Conservation (phyloP, 2,888 invertebrate species). For the Coelogynopora nodosa region DNA sequence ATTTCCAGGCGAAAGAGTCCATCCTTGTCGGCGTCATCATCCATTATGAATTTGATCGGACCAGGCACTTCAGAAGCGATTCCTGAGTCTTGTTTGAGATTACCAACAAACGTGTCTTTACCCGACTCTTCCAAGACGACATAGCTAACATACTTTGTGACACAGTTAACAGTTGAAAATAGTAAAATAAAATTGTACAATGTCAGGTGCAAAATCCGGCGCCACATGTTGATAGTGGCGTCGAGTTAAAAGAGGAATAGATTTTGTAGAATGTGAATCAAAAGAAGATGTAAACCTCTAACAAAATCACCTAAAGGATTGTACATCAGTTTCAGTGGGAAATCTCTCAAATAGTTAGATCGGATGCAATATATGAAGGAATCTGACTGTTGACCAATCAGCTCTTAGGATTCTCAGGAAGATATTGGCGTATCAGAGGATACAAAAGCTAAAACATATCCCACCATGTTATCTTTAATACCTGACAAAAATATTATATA, state of each 20-base stretch:
- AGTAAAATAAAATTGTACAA: background rate
- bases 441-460: too few relatives aligned
- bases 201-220: background rate
- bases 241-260: background rate
- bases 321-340: background rate
- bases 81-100: constrained; percentile 34
- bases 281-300: background rate
- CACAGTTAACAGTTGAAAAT: background rate
- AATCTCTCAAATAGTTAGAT: background rate
- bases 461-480: too few relatives aligned
- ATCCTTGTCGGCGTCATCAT: constrained; percentile 30
- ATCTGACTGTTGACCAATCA: background rate
- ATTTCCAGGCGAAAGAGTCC: constrained; percentile 19
- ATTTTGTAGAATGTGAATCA: background rate
- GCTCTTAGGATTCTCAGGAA: background rate
- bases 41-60: constrained; percentile 9
- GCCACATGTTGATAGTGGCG: background rate
- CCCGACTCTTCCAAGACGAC: constrained; percentile 28
- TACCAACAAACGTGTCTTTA: constrained; percentile 37
- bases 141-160: background rate
- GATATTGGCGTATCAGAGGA: background rate
- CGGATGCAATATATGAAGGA: background rate
- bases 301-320: background rate
- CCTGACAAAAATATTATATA: background rate
- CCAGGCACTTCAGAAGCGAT: constrained; percentile 2